A percentile compares a stretch with the other conserved stretches of the same genome.
Conservation (phyloP, 2,888 invertebrate genomes). For the Agrotis exclamationis region DNA sequence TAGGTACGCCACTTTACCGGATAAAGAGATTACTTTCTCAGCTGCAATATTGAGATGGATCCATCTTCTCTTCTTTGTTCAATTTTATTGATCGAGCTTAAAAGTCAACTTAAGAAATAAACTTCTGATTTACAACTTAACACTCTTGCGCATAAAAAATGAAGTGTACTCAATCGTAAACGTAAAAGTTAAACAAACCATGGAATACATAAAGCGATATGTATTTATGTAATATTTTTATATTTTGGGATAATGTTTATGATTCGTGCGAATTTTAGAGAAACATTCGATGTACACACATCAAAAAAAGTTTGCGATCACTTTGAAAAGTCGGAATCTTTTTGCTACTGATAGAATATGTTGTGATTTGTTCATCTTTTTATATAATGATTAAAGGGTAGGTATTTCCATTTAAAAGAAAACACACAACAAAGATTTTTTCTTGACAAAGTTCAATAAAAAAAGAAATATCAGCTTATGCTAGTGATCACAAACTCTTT, state of each 20-base stretch:
- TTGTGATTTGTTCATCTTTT: too few relatives aligned
- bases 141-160: slow-evolving; percentile 51
- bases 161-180: slow-evolving; percentile 42
- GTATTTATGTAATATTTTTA: slow-evolving; percentile 39
- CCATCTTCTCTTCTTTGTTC: slow-evolving; percentile 31
- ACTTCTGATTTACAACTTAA: slow-evolving; percentile 40
- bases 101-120: slow-evolving; percentile 42
- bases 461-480: too few relatives aligned
- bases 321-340: too few relatives aligned
- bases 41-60: slow-evolving; percentile 3
- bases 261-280: slow-evolving; percentile 26
- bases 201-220: slow-evolving; percentile 10
- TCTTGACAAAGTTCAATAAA: too few relatives aligned
- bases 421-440: too few relatives aligned
- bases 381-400: too few relatives aligned
- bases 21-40: slow-evolving; percentile 8
- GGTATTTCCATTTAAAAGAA: too few relatives aligned
- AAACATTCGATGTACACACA: slow-evolving; percentile 44
- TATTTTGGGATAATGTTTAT: slow-evolving; percentile 47
- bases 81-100: slow-evolving; percentile 28
- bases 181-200: slow-evolving; percentile 43
- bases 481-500: too few relatives aligned
- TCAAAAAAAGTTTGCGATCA: too few relatives aligned
- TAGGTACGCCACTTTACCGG: too few relatives aligned
- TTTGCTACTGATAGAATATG: too few relatives aligned